Evolutionary conservation across 2,113 vertebrate species (phyloP).

Genomic region (Nyctereutes procyonoides): DNA sequence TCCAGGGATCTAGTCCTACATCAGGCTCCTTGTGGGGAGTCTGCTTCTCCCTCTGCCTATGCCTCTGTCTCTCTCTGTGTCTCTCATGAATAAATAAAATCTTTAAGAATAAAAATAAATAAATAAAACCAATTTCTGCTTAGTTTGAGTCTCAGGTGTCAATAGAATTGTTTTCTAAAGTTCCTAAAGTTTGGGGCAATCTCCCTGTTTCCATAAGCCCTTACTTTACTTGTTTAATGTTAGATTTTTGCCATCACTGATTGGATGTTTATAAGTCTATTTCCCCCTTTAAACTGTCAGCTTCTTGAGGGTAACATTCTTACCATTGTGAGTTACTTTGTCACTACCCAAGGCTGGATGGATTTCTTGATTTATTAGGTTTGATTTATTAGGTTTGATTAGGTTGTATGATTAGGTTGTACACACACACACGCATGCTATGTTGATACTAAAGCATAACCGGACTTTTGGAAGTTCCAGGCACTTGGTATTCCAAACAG

Average conservation of each 20-base stretch:
- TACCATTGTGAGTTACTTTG: neutral
- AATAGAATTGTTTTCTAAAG: neutral
- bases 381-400: neutral
- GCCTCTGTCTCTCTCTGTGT: too few relatives aligned
- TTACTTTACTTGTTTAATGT: neutral
- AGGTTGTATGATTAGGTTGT: neutral
- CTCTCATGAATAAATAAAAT: too few relatives aligned
- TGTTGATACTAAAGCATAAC: neutral
- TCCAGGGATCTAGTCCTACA: too few relatives aligned
- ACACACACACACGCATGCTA: neutral
- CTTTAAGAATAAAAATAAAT: too few relatives aligned
- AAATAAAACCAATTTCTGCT: neutral
- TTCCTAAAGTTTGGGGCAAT: neutral
- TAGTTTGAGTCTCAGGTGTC: neutral
- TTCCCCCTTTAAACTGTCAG: neutral
- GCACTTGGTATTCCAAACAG: neutral
- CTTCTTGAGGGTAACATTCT: neutral
- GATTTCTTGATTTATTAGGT: too few relatives aligned
- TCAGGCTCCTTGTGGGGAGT: too few relatives aligned
- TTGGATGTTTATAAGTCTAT: neutral
- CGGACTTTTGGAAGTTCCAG: neutral
- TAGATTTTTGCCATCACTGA: neutral
- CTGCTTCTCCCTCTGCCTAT: too few relatives aligned
- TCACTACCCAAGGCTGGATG: neutral
- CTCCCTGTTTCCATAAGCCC: neutral